A percentile compares a stretch with the other conserved stretches of the same genome.
Evolutionary conservation across 2,113 vertebrate species (phyloP).

Genomic region (Fukomys damarensis): DNA sequence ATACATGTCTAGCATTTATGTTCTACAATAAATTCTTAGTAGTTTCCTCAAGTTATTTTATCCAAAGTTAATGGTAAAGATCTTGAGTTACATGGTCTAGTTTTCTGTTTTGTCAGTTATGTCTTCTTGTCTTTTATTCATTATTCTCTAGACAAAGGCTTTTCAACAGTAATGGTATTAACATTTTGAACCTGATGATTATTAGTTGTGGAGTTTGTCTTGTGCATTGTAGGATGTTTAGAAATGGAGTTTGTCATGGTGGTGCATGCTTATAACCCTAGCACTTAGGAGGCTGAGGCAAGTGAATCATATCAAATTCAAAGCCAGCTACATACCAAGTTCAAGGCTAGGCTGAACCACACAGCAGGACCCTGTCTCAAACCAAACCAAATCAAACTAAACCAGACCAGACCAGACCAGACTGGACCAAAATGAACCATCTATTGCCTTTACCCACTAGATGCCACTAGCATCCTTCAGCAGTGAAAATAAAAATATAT

Average conservation of each 20-base stretch:
- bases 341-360: neutral
- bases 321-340: neutral
- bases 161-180: neutral
- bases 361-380: neutral
- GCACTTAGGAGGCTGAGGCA: neutral
- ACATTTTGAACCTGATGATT: neutral
- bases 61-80: neutral
- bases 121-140: neutral
- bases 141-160: neutral
- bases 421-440: neutral
- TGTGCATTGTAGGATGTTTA: neutral
- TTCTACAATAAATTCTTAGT: neutral
- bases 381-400: neutral
- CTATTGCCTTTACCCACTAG: neutral
- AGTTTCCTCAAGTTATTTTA: conserved; percentile 19
- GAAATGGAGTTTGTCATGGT: neutral
- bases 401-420: neutral
- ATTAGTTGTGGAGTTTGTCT: neutral
- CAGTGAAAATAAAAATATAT: neutral
- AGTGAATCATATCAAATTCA: neutral
- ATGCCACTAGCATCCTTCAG: neutral
- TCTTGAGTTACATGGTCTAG: neutral
- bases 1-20: neutral
- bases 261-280: neutral
- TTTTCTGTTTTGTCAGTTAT: neutral